phyloP scores from a whole-genome alignment of 2,888 invertebrate species.

The Autographa pulchrina region DNA sequence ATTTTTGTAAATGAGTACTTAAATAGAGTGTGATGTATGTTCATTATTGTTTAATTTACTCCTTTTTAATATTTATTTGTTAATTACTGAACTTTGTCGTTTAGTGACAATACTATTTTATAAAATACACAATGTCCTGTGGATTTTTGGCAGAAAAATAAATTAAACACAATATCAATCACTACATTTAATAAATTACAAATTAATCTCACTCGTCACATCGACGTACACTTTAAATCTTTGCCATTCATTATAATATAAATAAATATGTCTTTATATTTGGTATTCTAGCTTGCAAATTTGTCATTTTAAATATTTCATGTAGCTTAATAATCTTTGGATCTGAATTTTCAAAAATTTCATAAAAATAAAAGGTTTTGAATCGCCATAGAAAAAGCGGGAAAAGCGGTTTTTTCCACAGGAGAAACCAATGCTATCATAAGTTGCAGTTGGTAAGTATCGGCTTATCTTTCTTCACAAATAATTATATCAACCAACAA shows the following conservation, averaged over 20 bases:
- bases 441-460: no score
- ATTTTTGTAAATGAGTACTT: conserved; percentile 52
- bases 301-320: neutral
- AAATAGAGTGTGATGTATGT: conserved; percentile 53
- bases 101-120: no score
- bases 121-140: neutral
- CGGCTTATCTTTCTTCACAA: no score
- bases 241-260: conserved; percentile 11
- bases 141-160: neutral
- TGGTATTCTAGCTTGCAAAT: conserved; percentile 22
- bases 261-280: conserved; percentile 28
- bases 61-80: no score
- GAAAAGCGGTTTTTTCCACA: no score
- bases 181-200: conserved; percentile 70
- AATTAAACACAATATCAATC: conserved; percentile 39
- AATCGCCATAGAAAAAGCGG: no score
- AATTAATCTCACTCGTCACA: conserved; percentile 62
- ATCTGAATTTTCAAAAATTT: no score
- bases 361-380: no score
- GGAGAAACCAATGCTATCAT: no score
- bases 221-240: conserved; percentile 22
- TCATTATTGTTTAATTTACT: conserved; percentile 41
- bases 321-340: neutral
- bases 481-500: neutral
- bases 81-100: no score